phyloP scores from a whole-genome alignment of 2,113 vertebrate species.

The Coptodon bakossiorum region DNA sequence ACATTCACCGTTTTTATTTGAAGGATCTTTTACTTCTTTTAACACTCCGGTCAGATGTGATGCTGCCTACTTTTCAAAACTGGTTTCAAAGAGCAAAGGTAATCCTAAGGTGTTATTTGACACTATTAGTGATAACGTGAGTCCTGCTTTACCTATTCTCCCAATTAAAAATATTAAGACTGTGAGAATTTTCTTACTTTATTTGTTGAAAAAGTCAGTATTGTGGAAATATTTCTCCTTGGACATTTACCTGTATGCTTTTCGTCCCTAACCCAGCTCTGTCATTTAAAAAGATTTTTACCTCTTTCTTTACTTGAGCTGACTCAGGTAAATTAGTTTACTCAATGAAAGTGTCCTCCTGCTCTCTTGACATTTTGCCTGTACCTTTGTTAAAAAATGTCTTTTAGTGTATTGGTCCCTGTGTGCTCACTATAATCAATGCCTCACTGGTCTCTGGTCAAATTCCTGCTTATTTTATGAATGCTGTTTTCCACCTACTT shows the following conservation, averaged over 20 bases:
- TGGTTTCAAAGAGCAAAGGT: fast-evolving
- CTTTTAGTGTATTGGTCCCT: background rate
- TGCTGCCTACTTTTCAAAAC: background rate
- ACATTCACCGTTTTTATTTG: background rate
- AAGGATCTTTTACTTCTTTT: background rate
- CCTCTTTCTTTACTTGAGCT: background rate
- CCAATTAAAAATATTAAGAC: background rate
- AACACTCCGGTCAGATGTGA: background rate
- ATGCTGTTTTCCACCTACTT: background rate
- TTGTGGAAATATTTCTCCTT: background rate
- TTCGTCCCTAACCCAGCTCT: background rate
- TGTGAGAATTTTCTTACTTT: background rate
- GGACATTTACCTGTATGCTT: background rate
- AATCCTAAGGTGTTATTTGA: background rate
- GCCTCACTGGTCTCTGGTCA: background rate
- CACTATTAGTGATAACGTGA: background rate
- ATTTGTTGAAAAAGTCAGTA: background rate
- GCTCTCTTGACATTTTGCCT: background rate
- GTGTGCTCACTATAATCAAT: background rate
- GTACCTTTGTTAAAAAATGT: background rate
- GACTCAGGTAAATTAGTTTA: background rate
- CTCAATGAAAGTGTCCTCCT: background rate
- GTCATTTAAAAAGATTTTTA: background rate
- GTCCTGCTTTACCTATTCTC: background rate
- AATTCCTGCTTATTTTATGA: background rate